Conservation (phyloP, 2,113 vertebrate species). For the Oryzias woworae region DNA sequence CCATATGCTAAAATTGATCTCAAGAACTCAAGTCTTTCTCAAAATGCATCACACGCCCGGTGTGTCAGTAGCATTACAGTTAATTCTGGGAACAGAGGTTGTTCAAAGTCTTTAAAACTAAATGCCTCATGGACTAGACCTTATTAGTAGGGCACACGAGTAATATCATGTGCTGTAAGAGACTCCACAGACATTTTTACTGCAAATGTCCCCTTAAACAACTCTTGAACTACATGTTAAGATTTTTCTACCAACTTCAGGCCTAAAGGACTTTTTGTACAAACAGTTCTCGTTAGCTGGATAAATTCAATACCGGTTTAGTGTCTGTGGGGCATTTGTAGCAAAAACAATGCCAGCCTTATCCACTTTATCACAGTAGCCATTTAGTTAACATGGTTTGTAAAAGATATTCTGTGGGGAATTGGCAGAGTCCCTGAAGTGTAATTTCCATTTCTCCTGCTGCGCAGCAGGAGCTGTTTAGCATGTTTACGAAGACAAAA, state of each 20-base stretch:
- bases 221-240: not conserved
- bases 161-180: too few species aligned
- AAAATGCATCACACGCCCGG: too few species aligned
- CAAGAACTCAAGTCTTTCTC: too few species aligned
- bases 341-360: conserved; percentile 16
- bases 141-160: too few species aligned
- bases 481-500: conserved; percentile 1
- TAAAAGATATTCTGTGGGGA: not conserved
- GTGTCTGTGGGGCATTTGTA: conserved; percentile 8
- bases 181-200: too few species aligned
- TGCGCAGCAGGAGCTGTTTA: conserved; percentile 4
- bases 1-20: too few species aligned
- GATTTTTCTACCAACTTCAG: not conserved
- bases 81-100: too few species aligned
- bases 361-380: conserved; percentile 1
- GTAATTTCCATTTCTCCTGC: not conserved
- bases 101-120: too few species aligned
- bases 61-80: too few species aligned
- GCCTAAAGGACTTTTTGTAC: not conserved
- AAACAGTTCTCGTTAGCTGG: not conserved
- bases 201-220: not conserved
- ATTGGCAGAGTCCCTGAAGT: not conserved
- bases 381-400: conserved; percentile 11
- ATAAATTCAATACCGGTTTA: conserved; percentile 10
- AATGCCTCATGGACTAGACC: too few species aligned